A percentile compares a stretch with the other conserved stretches of the same genome.
phyloP scores from a whole-genome alignment of 2,113 vertebrate species.

The Apteryx mantelli region DNA sequence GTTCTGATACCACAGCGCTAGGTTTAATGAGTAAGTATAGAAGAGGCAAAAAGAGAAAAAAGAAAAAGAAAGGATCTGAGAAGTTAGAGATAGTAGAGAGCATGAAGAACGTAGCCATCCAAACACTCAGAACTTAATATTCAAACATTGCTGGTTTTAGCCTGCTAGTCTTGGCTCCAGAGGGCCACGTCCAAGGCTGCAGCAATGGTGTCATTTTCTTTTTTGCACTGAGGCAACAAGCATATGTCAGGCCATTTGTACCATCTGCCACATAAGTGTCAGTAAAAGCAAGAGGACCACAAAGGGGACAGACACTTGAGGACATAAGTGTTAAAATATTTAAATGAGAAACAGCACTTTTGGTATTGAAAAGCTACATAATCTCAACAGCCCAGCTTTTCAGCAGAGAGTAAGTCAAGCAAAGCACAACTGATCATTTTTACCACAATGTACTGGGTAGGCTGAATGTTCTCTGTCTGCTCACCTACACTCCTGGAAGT shows the following conservation, averaged over 20 bases:
- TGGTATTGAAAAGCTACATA: not conserved
- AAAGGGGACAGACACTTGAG: not conserved
- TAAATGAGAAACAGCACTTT: not conserved
- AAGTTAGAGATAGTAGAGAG: not conserved
- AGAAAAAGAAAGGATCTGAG: not conserved
- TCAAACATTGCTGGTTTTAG: not conserved
- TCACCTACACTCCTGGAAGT: not conserved
- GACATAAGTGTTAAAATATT: not conserved
- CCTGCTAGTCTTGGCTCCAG: rapidly evolving
- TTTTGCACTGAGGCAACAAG: not conserved
- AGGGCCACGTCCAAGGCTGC: not conserved
- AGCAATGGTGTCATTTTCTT: not conserved
- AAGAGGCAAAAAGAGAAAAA: not conserved
- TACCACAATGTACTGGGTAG: not conserved
- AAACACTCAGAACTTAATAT: not conserved
- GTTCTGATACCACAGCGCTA: not conserved
- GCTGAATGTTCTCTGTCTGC: not conserved
- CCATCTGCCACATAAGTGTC: not conserved
- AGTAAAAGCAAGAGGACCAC: not conserved
- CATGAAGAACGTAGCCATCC: not conserved
- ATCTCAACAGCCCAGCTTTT: not conserved
- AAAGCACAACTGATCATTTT: not conserved
- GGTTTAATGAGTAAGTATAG: not conserved
- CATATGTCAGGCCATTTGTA: not conserved
- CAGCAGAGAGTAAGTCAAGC: not conserved